Percentiles rank a stretch among this genome's conserved stretches.
phyloP scores from a whole-genome alignment of 2,888 invertebrate species.

The Slavum lentiscoides region DNA sequence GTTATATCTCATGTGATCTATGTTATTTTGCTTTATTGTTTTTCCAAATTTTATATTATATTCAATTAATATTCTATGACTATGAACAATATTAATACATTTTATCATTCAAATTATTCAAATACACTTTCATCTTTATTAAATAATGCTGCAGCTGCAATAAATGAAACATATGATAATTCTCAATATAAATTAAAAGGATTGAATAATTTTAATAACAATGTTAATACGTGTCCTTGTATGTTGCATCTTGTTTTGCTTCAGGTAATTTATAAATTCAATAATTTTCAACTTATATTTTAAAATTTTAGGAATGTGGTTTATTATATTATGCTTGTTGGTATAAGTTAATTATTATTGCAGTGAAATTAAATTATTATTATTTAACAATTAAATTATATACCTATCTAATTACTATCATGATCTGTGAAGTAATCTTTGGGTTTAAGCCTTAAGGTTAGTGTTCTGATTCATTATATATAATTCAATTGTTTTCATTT shows the following conservation, averaged over 20 bases:
- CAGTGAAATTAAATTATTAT: too few relatives aligned
- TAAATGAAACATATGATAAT: conserved; percentile 34
- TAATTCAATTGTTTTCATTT: too few relatives aligned
- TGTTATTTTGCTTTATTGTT: background rate
- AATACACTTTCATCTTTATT: conserved; percentile 30
- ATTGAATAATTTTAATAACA: conserved; percentile 56
- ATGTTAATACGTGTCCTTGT: conserved; percentile 58
- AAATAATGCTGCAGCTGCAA: conserved; percentile 7
- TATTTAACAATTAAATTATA: background rate
- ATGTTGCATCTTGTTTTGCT: conserved; percentile 58
- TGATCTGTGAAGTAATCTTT: too few relatives aligned
- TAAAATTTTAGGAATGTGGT: background rate
- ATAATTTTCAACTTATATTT: background rate
- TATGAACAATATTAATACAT: conserved; percentile 40
- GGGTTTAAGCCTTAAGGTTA: too few relatives aligned
- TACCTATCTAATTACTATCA: too few relatives aligned
- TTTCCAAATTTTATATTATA: background rate
- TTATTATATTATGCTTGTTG: too few relatives aligned
- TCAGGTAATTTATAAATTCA: conserved; percentile 56
- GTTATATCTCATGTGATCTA: background rate
- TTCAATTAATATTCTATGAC: background rate
- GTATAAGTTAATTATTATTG: too few relatives aligned
- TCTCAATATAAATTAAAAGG: conserved; percentile 22
- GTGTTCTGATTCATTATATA: too few relatives aligned
- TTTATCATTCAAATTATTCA: conserved; percentile 18